Evolutionary conservation across 2,797 vertebrate species (phyloP).

Genomic region (Bufotes viridis): DNA sequence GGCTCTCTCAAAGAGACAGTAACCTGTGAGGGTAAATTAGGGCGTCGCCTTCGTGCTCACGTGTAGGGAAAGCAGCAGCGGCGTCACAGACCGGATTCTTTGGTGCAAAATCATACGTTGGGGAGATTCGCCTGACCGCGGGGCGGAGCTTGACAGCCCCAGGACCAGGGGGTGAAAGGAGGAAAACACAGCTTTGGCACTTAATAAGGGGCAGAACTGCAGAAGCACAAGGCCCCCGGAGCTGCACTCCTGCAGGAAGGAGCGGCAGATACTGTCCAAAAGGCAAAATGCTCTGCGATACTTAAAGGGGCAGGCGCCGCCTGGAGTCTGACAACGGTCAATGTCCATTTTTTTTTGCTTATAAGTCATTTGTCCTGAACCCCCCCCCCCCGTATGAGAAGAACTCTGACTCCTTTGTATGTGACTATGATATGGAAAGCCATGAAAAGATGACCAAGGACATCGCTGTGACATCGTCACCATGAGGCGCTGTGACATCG

Average conservation of each 20-base stretch:
- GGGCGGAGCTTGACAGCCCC: not conserved
- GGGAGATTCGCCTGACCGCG: not conserved
- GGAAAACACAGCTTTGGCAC: conserved; percentile 32
- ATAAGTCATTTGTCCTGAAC: not conserved
- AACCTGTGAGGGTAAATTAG: not conserved
- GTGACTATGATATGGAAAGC: conserved; percentile 29
- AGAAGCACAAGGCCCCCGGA: not conserved
- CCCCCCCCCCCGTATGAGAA: not conserved
- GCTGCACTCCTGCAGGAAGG: not conserved
- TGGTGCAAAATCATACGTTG: conserved; percentile 39
- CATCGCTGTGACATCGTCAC: not conserved
- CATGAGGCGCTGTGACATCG: not conserved
- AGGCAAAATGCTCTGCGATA: not conserved
- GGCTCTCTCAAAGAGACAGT: not conserved
- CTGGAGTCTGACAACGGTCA: not conserved
- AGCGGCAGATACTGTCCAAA: not conserved
- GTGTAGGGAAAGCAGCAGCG: not conserved
- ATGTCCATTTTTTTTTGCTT: not conserved
- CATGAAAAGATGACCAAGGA: conserved; percentile 31
- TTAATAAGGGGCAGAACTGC: conserved; percentile 5
- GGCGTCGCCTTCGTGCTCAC: not conserved
- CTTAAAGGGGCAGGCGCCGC: not conserved
- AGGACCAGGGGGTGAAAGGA: not conserved
- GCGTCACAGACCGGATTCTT: conserved; percentile 47
- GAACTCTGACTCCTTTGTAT: conserved; percentile 18